Conservation (phyloP, 2,888 invertebrate genomes). For the Meiosimyza decipiens region DNA sequence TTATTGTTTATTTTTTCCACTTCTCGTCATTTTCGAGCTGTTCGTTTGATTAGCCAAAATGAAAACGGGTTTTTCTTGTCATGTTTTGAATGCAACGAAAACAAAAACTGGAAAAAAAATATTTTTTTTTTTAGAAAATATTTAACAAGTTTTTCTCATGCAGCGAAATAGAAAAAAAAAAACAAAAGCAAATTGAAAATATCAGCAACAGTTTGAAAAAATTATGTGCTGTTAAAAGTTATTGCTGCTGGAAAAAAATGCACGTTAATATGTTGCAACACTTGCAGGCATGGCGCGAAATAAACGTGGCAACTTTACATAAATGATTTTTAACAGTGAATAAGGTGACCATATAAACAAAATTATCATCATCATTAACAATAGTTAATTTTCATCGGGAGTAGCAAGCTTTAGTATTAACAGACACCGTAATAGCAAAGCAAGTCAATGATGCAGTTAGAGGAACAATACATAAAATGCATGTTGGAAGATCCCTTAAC, state of each 20-base stretch:
- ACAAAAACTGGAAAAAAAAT: background rate
- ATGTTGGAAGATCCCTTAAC: no score
- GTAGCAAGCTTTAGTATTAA: no score
- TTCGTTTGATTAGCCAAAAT: background rate
- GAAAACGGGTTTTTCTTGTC: background rate
- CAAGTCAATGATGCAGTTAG: no score
- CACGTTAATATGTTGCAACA: conserved; percentile 6
- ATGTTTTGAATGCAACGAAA: background rate
- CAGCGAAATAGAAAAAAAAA: no score
- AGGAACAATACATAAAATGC: no score
- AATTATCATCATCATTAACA: no score
- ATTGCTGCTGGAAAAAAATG: background rate
- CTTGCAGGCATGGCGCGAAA: background rate
- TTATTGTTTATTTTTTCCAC: no score
- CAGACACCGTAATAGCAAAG: no score
- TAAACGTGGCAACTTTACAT: no score
- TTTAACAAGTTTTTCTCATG: conserved; percentile 5
- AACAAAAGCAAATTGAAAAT: background rate
- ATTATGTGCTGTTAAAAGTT: conserved; percentile 1
- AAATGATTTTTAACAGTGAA: background rate
- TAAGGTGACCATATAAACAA: background rate
- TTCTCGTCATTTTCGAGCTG: no score
- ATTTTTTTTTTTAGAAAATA: background rate
- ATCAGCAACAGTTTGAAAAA: background rate
- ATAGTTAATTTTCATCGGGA: no score